Percentiles rank a stretch among this genome's conserved stretches.
Conservation (phyloP, 2,113 vertebrate genomes). For the Ammodramus savannarum region DNA sequence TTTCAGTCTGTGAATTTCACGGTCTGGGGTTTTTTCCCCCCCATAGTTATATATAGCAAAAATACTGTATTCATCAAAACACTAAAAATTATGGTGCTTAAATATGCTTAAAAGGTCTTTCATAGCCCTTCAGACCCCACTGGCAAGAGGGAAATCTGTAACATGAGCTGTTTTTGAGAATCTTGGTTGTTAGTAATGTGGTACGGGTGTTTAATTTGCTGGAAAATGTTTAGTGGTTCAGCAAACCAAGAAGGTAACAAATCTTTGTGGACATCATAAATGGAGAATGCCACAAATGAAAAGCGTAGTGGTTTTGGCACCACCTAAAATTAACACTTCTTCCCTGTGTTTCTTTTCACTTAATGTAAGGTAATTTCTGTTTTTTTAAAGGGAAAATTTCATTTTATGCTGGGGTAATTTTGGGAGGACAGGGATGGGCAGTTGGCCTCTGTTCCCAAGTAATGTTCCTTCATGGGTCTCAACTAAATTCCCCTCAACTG, state of each 20-base stretch:
- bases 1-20: background rate
- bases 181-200: background rate
- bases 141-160: background rate
- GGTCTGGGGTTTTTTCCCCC: background rate
- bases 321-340: background rate
- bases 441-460: background rate
- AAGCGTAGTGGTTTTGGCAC: background rate
- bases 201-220: conserved; percentile 37
- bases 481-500: background rate
- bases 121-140: background rate
- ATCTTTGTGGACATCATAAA: conserved; percentile 2
- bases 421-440: background rate
- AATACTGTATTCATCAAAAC: conserved; percentile 7
- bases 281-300: background rate
- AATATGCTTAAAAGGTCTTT: background rate
- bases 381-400: background rate
- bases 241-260: background rate
- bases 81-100: background rate
- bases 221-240: conserved; percentile 37
- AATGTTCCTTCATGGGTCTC: fast-evolving
- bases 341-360: background rate
- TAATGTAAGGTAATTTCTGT: background rate
- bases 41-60: background rate
- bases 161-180: background rate
- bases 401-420: background rate